phyloP scores from a whole-genome alignment of 2,113 vertebrate species.

The Acanthisitta chloris region DNA sequence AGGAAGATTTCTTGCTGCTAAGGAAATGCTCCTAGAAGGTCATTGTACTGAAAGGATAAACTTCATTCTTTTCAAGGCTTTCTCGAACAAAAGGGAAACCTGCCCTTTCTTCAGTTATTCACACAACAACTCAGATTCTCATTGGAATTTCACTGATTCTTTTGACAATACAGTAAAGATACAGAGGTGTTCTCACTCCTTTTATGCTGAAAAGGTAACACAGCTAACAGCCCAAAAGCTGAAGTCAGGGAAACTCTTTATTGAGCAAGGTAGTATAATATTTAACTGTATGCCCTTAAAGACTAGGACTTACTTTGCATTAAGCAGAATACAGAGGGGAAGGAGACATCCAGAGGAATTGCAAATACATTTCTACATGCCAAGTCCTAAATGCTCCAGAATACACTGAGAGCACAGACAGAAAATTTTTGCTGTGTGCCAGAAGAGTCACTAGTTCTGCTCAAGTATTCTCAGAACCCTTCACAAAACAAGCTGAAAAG shows the following conservation, averaged over 20 bases:
- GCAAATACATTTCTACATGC: not conserved
- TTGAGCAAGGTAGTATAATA: not conserved
- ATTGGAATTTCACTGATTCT: not conserved
- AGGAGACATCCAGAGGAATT: not conserved
- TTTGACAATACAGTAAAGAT: not conserved
- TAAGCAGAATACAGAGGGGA: not conserved
- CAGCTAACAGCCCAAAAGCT: not conserved
- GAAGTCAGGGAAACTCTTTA: not conserved
- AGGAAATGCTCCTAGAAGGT: not conserved
- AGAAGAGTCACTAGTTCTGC: not conserved
- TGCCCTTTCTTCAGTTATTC: not conserved
- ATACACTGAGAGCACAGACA: not conserved
- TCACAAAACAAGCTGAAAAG: not conserved
- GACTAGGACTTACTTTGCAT: not conserved
- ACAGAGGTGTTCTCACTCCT: not conserved
- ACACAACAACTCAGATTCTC: not conserved
- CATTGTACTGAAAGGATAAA: not conserved
- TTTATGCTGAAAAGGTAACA: not conserved
- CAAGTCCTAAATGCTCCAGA: not conserved
- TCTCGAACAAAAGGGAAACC: not conserved
- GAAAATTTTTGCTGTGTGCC: not conserved
- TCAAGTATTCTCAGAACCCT: not conserved
- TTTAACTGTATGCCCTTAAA: not conserved
- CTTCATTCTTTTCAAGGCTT: not conserved
- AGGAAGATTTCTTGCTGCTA: not conserved